These are phyloP conservation scores for Leptinotarsa defecta DNA, from an alignment of 1,140 invertebrate species.

Conservation along the genomic window DNA sequence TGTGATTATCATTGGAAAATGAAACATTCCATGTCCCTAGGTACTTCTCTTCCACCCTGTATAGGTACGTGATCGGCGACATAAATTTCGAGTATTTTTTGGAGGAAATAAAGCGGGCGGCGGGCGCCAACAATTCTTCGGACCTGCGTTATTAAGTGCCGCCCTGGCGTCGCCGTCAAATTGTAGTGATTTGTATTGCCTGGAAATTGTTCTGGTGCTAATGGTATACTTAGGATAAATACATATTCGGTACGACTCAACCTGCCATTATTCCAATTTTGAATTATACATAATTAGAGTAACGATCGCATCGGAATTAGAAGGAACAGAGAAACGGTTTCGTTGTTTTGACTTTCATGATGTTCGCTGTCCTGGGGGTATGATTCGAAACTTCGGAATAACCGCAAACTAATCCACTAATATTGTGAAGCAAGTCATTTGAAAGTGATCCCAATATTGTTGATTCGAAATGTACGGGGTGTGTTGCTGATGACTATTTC, in stretches of 20 bases:
- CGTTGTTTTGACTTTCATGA: slow-evolving; percentile 20
- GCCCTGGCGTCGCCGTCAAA: slow-evolving; percentile 48
- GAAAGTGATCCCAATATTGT: no score
- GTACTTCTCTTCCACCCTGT: background rate
- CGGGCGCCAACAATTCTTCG: slow-evolving; percentile 33
- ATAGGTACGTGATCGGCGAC: background rate
- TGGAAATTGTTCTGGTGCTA: slow-evolving; percentile 45
- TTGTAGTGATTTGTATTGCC: slow-evolving; percentile 50
- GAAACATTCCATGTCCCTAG: no score
- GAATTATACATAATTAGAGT: slow-evolving; percentile 48
- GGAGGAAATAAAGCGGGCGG: slow-evolving; percentile 22
- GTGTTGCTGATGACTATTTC: no score
- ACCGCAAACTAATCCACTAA: background rate
- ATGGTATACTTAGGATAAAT: slow-evolving; percentile 52
- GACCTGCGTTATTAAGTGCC: slow-evolving; percentile 39
- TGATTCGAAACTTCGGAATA: background rate
- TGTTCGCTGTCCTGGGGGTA: slow-evolving; percentile 9
- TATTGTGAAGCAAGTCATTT: no score
- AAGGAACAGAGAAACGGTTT: slow-evolving; percentile 13
- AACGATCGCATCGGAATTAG: slow-evolving; percentile 25
- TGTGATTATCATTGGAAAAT: no score
- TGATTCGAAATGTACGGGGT: no score
- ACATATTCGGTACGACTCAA: slow-evolving; percentile 42
- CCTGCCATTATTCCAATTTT: slow-evolving; percentile 45
- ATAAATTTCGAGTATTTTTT: slow-evolving; percentile 16